Percentiles rank a stretch among this genome's conserved stretches.
Conservation (phyloP, 2,797 vertebrate genomes). For the Clarias pachynema region DNA sequence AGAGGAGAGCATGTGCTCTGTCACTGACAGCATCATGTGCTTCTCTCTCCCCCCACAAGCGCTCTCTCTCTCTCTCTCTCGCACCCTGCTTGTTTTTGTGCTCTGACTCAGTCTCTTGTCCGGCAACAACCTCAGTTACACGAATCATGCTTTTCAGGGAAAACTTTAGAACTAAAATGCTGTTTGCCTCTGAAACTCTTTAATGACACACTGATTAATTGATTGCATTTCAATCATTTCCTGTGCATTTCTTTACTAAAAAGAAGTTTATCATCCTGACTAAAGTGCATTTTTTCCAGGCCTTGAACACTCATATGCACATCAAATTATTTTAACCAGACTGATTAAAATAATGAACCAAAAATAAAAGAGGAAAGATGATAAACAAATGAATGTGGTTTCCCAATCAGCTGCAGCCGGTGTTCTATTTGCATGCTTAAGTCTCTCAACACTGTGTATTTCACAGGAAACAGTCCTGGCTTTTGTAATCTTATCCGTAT, state of each 20-base stretch:
- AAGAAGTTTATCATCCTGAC: not conserved
- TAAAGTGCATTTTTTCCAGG: not conserved
- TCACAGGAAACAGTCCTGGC: conserved; percentile 10
- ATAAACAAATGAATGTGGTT: conserved; percentile 2
- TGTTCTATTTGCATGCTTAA: not conserved
- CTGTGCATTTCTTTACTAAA: not conserved
- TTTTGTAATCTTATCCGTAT: conserved; percentile 12
- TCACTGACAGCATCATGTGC: conserved; percentile 38
- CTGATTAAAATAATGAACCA: conserved; percentile 26
- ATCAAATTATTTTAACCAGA: not conserved
- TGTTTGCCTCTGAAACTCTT: not conserved
- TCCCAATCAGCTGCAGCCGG: not conserved
- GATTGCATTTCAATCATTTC: not conserved
- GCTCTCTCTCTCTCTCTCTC: not conserved
- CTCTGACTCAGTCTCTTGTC: conserved; percentile 26
- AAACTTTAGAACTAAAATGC: not conserved
- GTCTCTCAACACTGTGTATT: conserved; percentile 8
- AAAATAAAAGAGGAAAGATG: conserved; percentile 18
- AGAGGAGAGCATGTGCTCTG: conserved; percentile 26
- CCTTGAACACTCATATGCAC: no score
- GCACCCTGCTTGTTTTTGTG: conserved; percentile 9
- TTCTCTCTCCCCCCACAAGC: conserved; percentile 8
- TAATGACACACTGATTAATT: not conserved
- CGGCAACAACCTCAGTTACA: conserved; percentile 30
- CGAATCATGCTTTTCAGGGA: conserved; percentile 39